These are phyloP conservation scores for Aphelenchoides fujianensis DNA, from an alignment of 1,140 invertebrate genomes.

Conservation along the genomic window DNA sequence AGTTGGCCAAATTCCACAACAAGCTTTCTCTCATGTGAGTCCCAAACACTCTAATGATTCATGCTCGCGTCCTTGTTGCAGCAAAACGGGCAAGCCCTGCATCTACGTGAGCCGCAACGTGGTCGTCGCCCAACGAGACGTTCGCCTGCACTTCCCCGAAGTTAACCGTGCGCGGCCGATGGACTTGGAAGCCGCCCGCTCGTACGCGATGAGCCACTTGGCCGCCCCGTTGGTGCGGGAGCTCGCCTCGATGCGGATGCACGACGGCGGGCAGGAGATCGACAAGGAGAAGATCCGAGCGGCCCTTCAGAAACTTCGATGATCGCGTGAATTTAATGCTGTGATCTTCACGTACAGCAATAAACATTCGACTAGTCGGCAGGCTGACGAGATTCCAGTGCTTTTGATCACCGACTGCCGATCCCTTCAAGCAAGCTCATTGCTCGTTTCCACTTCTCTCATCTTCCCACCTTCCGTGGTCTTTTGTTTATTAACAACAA, in stretches of 20 bases:
- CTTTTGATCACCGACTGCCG: too few relatives aligned
- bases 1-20: constrained; percentile 2
- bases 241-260: background rate
- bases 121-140: constrained; percentile 4
- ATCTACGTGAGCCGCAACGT: background rate
- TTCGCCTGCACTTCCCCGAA: constrained; percentile 9
- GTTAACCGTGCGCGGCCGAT: background rate
- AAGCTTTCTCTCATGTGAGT: background rate
- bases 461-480: too few relatives aligned
- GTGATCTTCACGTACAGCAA: too few relatives aligned
- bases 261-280: background rate
- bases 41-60: background rate
- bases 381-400: too few relatives aligned
- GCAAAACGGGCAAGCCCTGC: background rate
- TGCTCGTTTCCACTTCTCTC: too few relatives aligned
- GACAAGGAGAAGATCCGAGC: background rate
- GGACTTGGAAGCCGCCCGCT: background rate
- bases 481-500: too few relatives aligned
- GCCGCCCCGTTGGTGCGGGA: background rate
- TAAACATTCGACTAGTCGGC: too few relatives aligned
- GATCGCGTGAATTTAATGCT: too few relatives aligned
- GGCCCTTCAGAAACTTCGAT: background rate
- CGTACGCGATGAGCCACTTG: constrained; percentile 6
- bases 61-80: background rate
- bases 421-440: too few relatives aligned